Conservation (phyloP, 2,113 vertebrate species). For the Sisor rabdophorus region DNA sequence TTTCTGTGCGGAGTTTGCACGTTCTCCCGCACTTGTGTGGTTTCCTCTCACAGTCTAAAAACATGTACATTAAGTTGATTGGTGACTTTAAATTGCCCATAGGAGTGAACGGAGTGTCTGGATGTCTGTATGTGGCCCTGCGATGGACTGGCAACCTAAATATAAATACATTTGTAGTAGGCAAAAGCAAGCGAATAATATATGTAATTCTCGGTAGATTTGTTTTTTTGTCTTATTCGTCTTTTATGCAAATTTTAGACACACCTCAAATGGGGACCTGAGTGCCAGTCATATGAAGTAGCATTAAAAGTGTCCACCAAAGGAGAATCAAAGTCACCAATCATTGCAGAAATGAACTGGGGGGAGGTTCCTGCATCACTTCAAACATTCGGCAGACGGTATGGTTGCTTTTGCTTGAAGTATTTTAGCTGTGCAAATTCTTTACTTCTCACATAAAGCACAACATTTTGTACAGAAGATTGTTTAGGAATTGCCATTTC, state of each 20-base stretch:
- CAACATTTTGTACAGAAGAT: neutral
- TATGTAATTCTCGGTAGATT: neutral
- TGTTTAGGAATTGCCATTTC: too few relatives aligned
- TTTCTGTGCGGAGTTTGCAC: too few relatives aligned
- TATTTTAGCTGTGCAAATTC: neutral
- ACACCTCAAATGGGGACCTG: slow-evolving; percentile 67
- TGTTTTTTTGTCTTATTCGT: neutral
- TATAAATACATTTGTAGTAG: neutral
- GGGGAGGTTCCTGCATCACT: slow-evolving; percentile 56
- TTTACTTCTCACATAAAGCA: neutral
- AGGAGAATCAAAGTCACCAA: slow-evolving; percentile 45
- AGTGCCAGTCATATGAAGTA: slow-evolving; percentile 68
- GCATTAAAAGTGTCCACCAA: slow-evolving; percentile 47
- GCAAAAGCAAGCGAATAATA: neutral
- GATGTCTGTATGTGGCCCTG: too few relatives aligned
- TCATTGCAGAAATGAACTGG: slow-evolving; percentile 62
- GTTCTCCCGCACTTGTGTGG: too few relatives aligned
- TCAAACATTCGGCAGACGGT: slow-evolving; percentile 54
- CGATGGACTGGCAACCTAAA: too few relatives aligned
- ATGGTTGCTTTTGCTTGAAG: neutral
- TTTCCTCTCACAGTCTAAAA: too few relatives aligned
- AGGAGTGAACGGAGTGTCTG: too few relatives aligned
- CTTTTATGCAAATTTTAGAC: slow-evolving; percentile 48
- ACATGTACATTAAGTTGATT: too few relatives aligned
- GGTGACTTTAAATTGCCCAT: too few relatives aligned